Evolutionary conservation across 2,113 vertebrate genomes (phyloP), one percentile per base, ranked within the genome.

Genomic region (Phalacrocorax pelagicus): DNA sequence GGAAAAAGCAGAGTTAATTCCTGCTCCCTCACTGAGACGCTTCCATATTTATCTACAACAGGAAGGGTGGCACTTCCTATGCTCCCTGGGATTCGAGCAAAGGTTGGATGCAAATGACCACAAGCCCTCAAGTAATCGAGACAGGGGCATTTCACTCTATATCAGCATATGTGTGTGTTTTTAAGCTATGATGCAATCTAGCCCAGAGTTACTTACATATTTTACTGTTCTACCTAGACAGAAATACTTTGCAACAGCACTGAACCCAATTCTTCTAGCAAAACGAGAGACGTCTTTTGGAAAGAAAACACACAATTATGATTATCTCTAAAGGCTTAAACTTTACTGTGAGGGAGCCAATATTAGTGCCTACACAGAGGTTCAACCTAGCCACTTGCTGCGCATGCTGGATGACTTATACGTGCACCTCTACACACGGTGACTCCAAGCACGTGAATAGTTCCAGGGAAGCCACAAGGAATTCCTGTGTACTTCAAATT

Each of bases 11-110:
- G 86, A 95, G 94, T 94, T 95, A 93, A 81, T 70, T 92, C 75
- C 88, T 70, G 44, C 77, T 87, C 75, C 71, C 73, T 94, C 72
- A 15, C 42, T 44, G 91, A 94, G 93, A 94, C 26, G 0, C 87
- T 93, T 96, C 92, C 92, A 71, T 86, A 92, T 95, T 94, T 95
- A 94, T 96, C 86, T 93, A 8, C 85, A 87, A 65, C 89, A 96
- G 94, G 96, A 98, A 97, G 97, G 96, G 95, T 94, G 87, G 94
- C 87, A 94, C 88, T 95, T 97, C 95, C 96, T 86, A 71, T 18
- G 29, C 84, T 42, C 40, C 80, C 84, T 63, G 93, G 81, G 88
- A 88, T 49, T 89, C 7, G 6, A 96, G 95, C 69, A 91, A 92
- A 87, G 87, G 83, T 67, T 82, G 67, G 78, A 96, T 91, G 86